Evolutionary conservation across 1,140 invertebrate species (phyloP), one percentile per base, ranked within the genome.

Genomic region (Drosophila insularis): DNA sequence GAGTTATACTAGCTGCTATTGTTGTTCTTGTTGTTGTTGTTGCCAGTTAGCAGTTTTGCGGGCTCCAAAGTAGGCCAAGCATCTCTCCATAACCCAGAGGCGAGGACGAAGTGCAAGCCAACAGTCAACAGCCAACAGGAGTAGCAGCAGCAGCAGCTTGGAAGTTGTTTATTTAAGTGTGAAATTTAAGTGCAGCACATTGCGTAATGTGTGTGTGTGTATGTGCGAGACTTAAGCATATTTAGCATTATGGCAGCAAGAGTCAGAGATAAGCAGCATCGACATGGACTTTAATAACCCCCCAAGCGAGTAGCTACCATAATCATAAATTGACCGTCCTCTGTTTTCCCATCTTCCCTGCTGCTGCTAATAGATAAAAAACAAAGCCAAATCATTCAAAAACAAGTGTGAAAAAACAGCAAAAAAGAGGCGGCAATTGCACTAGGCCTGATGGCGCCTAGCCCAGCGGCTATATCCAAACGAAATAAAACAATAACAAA

Each of bases 101-200:
- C 46, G 37, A 64, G 55, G 61, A n/a, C 62, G 27, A 64, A 82
- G 74, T 81, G 75, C 71, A 86, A 56, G 68, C 74, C 73, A 76
- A 76, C 72, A 75, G 73, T 74, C 72, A 75, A 75, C 71, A 72
- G 54, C 63, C 68, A 70, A 56, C 53, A 13, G 35, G 35, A 37
- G 35, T 4, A 37, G 35, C 46, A 55, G 32, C 53, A 65, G 63
- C 27, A 84, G 31, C 62, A 60, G 71, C 74, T 69, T 79, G 69
- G 70, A 84, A 80, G 80, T 87, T 87, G 84, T 87, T 87, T 89
- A 87, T 89, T 89, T 84, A 84, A 89, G 84, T 82, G 84, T 80
- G 84, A 87, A 87, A 80, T 84, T 89, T 74, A 78, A 87, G 76
- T 82, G 79, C 72, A 87, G 39, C 46, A 69, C 69, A 62, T 80